Evolutionary conservation across 2,888 invertebrate species (phyloP).

Genomic region (Lasius platythorax): DNA sequence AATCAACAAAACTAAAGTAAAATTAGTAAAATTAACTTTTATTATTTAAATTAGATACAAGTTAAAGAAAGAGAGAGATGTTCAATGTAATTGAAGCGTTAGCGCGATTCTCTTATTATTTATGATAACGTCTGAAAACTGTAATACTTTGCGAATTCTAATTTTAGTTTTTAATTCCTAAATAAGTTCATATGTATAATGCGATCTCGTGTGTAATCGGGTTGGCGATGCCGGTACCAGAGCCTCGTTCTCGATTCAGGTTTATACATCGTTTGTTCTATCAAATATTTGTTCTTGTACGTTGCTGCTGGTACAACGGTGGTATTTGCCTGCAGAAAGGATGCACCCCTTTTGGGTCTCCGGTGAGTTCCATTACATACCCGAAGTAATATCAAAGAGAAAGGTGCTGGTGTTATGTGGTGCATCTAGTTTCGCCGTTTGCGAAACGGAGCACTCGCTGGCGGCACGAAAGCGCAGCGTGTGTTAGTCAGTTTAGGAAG

Average conservation of each 20-base stretch:
- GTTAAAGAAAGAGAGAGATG: not conserved
- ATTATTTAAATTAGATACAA: not conserved
- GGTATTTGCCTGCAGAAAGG: slow-evolving; percentile 48
- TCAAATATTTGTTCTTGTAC: slow-evolving; percentile 51
- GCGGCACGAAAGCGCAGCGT: slow-evolving; percentile 36
- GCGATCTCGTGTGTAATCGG: slow-evolving; percentile 1
- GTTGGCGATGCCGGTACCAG: not conserved
- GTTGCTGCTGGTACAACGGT: slow-evolving; percentile 40
- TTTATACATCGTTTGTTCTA: slow-evolving; percentile 42
- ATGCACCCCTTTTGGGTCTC: slow-evolving; percentile 44
- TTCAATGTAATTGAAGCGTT: not conserved
- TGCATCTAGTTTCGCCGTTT: slow-evolving; percentile 51
- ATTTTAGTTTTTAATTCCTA: not conserved
- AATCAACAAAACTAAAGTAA: not conserved
- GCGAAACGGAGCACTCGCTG: slow-evolving; percentile 33
- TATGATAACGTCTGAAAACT: not conserved
- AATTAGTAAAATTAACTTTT: slow-evolving; percentile 6
- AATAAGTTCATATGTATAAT: not conserved
- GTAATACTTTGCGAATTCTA: not conserved
- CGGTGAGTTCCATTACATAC: slow-evolving; percentile 48
- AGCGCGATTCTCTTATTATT: not conserved
- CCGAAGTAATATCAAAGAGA: slow-evolving; percentile 51
- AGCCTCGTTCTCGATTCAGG: not conserved
- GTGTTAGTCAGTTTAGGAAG: slow-evolving; percentile 48
- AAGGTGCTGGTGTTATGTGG: slow-evolving; percentile 30